A percentile compares a stretch with the other conserved stretches of the same genome.
phyloP scores from a whole-genome alignment of 2,797 vertebrate genomes.

The Nyctibius grandis region DNA sequence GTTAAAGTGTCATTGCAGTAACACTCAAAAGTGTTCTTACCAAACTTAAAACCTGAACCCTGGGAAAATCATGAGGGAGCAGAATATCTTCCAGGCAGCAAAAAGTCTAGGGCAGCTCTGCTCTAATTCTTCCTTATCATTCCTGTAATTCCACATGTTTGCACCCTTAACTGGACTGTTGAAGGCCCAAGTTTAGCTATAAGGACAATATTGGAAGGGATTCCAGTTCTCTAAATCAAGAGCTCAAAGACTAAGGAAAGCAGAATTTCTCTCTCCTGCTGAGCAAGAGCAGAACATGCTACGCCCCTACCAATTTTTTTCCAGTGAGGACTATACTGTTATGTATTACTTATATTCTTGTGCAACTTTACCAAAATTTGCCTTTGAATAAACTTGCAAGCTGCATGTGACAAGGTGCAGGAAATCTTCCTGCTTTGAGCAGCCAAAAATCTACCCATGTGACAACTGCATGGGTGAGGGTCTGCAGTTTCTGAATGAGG shows the following conservation, averaged over 20 bases:
- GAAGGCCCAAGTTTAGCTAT: not conserved
- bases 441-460: not conserved
- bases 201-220: not conserved
- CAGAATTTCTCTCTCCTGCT: not conserved
- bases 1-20: not conserved
- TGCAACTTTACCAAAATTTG: not conserved
- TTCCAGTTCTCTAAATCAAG: not conserved
- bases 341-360: not conserved
- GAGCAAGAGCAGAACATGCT: not conserved
- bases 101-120: not conserved
- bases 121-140: not conserved
- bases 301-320: rapidly evolving
- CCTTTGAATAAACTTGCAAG: not conserved
- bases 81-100: not conserved
- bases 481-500: not conserved
- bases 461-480: not conserved
- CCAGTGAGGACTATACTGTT: not conserved
- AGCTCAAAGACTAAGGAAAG: not conserved
- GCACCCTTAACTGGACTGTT: not conserved
- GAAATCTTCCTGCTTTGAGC: not conserved
- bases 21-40: not conserved
- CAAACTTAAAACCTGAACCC: not conserved
- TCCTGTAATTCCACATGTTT: not conserved
- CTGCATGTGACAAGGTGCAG: not conserved
- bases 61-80: not conserved